Evolutionary conservation across 2,797 vertebrate species (phyloP), one percentile per base, ranked within the genome.

Genomic region (Ispidina picta): DNA sequence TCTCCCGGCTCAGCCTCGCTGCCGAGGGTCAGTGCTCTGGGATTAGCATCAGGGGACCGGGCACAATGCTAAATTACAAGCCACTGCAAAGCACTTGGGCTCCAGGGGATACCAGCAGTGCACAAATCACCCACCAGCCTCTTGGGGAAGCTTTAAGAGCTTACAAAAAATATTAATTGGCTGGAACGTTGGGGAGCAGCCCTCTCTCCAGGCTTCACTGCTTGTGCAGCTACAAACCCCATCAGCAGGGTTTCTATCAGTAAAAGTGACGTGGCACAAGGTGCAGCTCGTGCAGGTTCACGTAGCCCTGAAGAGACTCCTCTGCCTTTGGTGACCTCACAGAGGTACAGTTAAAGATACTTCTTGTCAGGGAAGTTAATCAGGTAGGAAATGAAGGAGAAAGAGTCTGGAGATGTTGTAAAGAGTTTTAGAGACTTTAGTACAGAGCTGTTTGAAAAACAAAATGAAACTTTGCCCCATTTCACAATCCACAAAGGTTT

Each of bases 1-100:
- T 98, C 31, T 98, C 98, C 81, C 98, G 97, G 89, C 98, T 99
- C 93, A 98, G 97, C 44, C 97, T 99, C 25, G 92, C 98, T 6
- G 96, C 98, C 5, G 98, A 99, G 39, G 99, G 99, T 99, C 96
- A 68, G 98, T 85, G 51, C 31, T 11, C 66, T 19, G 1, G 26
- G 65, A 1, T 52, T 49, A 14, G 22, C 62, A 8, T 4, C 14
- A 11, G 31, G 49, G 60, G 22, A 54, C 29, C 0, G 10, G 70
- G 64, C 15, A 75, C 89, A 91, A 62, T 3, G 44, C 4, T 2
- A 51, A 71, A 44, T 51, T 26, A 58, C 1, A 11, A 83, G 1
- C 2, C 10, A 10, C n/a, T 1, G 1, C 21, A 12, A 72, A 83
- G 58, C 17, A 2, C n/a, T 6, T 2, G 5, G n/a, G 66, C 33